Evolutionary conservation across 2,113 vertebrate genomes (phyloP).

Genomic region (Meles meles): DNA sequence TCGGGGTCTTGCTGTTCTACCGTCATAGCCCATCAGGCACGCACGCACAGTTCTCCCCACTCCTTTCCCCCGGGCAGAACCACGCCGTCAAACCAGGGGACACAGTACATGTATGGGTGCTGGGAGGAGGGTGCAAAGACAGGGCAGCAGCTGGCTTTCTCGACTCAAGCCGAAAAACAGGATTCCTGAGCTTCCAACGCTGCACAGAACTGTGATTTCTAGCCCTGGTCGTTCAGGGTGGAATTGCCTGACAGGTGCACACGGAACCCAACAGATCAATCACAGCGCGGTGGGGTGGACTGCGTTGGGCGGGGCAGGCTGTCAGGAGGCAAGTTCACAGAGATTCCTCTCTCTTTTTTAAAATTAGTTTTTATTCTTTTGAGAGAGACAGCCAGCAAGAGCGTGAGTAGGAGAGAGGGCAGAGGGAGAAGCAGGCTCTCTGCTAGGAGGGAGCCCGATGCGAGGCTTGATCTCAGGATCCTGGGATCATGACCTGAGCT

Average conservation of each 20-base stretch:
- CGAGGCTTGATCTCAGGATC: too few relatives aligned
- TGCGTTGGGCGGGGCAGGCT: too few relatives aligned
- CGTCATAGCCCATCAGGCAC: accelerated
- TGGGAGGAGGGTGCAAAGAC: background rate
- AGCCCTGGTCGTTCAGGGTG: background rate
- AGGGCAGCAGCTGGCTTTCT: background rate
- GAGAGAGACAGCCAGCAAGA: too few relatives aligned
- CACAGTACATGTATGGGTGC: accelerated
- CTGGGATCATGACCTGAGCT: too few relatives aligned
- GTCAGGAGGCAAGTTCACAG: background rate
- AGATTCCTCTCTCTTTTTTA: slow-evolving; percentile 30
- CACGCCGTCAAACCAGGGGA: accelerated
- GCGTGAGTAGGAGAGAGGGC: too few relatives aligned
- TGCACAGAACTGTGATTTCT: background rate
- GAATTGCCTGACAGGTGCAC: too few relatives aligned
- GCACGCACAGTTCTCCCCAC: accelerated
- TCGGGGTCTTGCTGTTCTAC: background rate
- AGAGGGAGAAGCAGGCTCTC: too few relatives aligned
- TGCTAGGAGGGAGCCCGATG: too few relatives aligned
- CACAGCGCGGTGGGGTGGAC: too few relatives aligned
- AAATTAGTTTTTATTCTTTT: too few relatives aligned
- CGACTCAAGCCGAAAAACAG: background rate
- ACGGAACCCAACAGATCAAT: background rate
- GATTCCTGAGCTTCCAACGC: background rate
- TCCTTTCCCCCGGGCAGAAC: background rate